A percentile compares a stretch with the other conserved stretches of the same genome.
phyloP scores from a whole-genome alignment of 2,888 invertebrate species.

The Sclerodermus sp. region DNA sequence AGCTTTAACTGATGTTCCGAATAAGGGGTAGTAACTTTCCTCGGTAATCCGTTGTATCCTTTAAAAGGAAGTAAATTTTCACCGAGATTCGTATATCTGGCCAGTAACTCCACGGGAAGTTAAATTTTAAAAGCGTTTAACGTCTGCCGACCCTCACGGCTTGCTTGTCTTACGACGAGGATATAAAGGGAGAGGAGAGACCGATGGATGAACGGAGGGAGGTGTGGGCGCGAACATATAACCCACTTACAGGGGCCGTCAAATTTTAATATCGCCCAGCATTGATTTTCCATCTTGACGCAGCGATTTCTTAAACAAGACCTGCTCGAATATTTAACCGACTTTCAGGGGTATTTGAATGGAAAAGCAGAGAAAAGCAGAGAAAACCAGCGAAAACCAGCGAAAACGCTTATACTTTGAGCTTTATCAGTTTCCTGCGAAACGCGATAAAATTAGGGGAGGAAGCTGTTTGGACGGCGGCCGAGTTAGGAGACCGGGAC shows the following conservation, averaged over 20 bases:
- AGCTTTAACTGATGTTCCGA: too few species aligned
- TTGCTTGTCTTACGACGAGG: conserved; percentile 22
- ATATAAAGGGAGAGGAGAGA: conserved; percentile 15
- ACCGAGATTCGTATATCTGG: conserved; percentile 19
- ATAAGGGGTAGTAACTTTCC: conserved; percentile 7
- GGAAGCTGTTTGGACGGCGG: too few species aligned
- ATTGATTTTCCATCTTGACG: conserved; percentile 38
- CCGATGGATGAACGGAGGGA: conserved; percentile 4
- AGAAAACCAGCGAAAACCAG: too few species aligned
- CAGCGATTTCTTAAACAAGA: conserved; percentile 17
- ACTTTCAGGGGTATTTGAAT: not conserved
- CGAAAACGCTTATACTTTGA: too few species aligned
- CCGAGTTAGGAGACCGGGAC: too few species aligned
- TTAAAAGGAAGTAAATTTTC: conserved; percentile 26
- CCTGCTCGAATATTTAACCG: not conserved
- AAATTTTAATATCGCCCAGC: conserved; percentile 40
- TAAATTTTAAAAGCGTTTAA: conserved; percentile 43
- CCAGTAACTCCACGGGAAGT: conserved; percentile 26
- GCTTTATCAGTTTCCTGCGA: too few species aligned
- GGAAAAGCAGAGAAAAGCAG: not conserved
- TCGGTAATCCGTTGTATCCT: conserved; percentile 22
- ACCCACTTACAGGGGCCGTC: conserved; percentile 33
- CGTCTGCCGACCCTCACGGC: conserved; percentile 29
- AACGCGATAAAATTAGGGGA: too few species aligned
- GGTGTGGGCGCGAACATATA: conserved; percentile 22